Base-by-base conservation (phyloP, 1,140 invertebrate species). In the Psilanteris sp. region DNA sequence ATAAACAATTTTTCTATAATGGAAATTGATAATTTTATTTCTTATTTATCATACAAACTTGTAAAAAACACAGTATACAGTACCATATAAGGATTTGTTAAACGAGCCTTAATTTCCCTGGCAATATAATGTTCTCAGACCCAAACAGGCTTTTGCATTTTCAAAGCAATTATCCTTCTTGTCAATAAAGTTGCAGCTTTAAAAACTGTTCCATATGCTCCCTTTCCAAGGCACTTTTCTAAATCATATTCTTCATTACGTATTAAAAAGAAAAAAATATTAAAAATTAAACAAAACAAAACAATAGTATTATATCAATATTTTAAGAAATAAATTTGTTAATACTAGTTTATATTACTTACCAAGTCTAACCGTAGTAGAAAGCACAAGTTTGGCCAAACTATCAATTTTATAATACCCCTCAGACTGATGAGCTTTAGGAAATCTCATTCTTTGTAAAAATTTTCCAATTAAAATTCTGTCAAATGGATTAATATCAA, bases 61-160 rank as follows among this genome's bases (percentile, higher is more conserved):
- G n/a, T n/a, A n/a, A n/a, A n/a, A n/a, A n/a, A n/a, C n/a, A n/a
- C n/a, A n/a, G n/a, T n/a, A 16, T 22, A 32, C 62, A 26, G 27
- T 31, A 14, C 91, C 92, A 93, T 91, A 81, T 92, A 89, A 9
- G 92, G 91, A 87, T 92, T 91, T 34, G 90, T 91, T 55, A 95
- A 87, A 50, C 94, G 91, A 22, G 90, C 84, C 78, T 93, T 92
- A 68, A 95, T 91, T 87, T 95, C 94, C 78, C 93, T 90, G 64
- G 91, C 92, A 70, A 95, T 94, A 79, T 95, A 95, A 83, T 91
- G 94, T 84, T 95, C 94, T 94, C 94, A 95, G 54, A 91, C 91
- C 81, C 94, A 93, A 20, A 92, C 90, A 1, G 94, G 93, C 71
- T 92, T 93, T 85, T 95, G 93, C 78, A 93, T 92, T 84, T 95